Evolutionary conservation across 2,113 vertebrate species (phyloP).

Genomic region (Tachuris rubrigastra): DNA sequence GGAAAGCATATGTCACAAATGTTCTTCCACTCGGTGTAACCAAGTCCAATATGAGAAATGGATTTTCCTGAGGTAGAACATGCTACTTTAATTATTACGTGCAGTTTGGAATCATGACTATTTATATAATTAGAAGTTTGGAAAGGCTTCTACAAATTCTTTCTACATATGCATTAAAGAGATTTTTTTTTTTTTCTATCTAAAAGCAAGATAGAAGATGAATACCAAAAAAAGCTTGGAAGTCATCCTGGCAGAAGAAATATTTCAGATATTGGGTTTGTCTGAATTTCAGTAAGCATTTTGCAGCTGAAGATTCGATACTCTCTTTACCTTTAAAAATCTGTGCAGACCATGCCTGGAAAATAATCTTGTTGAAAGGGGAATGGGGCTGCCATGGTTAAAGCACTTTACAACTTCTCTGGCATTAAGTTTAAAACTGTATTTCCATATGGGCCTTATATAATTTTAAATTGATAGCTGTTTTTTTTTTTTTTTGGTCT

Average conservation of each 20-base stretch:
- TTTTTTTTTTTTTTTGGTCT: neutral
- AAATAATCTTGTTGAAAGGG: neutral
- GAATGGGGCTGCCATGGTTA: neutral
- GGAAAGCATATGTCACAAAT: constrained; percentile 62
- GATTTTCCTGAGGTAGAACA: constrained; percentile 58
- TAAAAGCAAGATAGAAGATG: constrained; percentile 2
- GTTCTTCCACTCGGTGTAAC: constrained; percentile 2
- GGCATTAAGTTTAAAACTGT: neutral
- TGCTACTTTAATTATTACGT: constrained; percentile 62
- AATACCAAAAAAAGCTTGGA: neutral
- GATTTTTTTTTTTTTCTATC: neutral
- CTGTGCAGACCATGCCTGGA: neutral
- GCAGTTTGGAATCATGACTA: constrained; percentile 52
- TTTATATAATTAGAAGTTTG: constrained; percentile 69
- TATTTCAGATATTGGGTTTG: neutral
- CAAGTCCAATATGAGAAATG: constrained; percentile 38
- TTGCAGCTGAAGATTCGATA: neutral
- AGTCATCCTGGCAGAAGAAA: neutral
- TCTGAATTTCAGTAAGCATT: neutral
- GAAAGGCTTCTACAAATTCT: constrained; percentile 40
- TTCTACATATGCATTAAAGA: constrained; percentile 3
- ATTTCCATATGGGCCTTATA: neutral
- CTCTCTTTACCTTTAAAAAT: neutral
- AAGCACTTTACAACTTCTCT: neutral
- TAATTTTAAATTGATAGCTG: neutral